phyloP scores from a whole-genome alignment of 2,888 invertebrate species.

The Campaea margaritaria region DNA sequence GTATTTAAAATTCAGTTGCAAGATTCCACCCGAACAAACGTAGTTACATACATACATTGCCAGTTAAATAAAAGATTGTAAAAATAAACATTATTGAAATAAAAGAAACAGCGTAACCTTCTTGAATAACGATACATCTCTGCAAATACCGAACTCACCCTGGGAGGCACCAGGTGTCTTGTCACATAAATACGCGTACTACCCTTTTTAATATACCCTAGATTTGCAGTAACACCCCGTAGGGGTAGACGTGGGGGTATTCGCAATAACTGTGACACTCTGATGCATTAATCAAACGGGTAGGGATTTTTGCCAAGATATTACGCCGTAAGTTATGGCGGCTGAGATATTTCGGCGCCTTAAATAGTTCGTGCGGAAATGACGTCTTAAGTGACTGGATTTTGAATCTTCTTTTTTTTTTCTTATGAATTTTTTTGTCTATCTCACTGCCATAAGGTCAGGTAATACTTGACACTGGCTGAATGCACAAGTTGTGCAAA shows the following conservation, averaged over 20 bases:
- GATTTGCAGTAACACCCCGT: conserved; percentile 78
- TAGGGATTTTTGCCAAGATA: conserved; percentile 68
- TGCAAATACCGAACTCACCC: conserved; percentile 9
- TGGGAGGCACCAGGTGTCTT: conserved; percentile 63
- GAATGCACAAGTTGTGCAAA: too few relatives aligned
- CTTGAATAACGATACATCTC: conserved; percentile 21
- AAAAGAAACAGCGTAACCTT: background rate
- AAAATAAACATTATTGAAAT: background rate
- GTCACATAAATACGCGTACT: conserved; percentile 72
- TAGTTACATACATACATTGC: too few relatives aligned
- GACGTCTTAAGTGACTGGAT: background rate
- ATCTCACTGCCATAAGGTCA: too few relatives aligned
- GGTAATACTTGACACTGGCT: too few relatives aligned
- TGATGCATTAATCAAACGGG: conserved; percentile 82
- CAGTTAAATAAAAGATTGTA: background rate
- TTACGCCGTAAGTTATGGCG: conserved; percentile 59
- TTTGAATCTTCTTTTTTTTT: too few relatives aligned
- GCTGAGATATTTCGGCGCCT: conserved; percentile 22
- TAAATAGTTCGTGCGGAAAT: background rate
- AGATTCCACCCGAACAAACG: too few relatives aligned
- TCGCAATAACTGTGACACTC: conserved; percentile 76
- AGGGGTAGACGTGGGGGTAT: conserved; percentile 61
- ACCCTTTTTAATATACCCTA: conserved; percentile 83
- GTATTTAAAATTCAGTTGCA: too few relatives aligned
- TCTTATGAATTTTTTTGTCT: too few relatives aligned